Evolutionary conservation across 2,888 invertebrate genomes (phyloP), one percentile per base, ranked within the genome.

Genomic region (Eupithecia subfuscata): DNA sequence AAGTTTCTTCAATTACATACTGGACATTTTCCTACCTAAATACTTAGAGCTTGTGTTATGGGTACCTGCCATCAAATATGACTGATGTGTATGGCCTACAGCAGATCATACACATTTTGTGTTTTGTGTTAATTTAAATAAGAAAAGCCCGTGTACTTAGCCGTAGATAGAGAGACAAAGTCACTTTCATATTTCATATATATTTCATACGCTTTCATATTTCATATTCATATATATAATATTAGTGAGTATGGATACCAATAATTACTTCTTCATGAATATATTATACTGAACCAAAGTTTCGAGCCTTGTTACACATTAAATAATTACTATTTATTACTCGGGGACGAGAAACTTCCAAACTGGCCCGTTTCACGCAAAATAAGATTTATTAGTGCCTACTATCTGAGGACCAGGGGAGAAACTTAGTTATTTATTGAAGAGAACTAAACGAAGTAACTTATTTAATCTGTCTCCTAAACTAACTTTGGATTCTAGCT

Each of bases 301-400:
- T 56, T 22, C 56, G 11, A 56, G 22, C 22, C 56, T 56, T 22
- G 14, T 43, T 45, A 25, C 30, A 60, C 22, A 25, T 63, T 30
- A 34, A 18, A 14, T 64, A 64, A 64, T 64, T 18, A 18, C 18
- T 18, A 34, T 34, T 34, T 64, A 64, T 18, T 34, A 64, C 64
- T 60, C 3, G 9, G 30, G 16, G 34, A 34, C 9, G 30, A 22
- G 18, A 34, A 64, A 34, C 64, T 64, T 64, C 12, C 14, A 25
- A 60, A 60, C 34, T 34, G 64, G 64, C 14, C 12, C 6, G 63
- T 64, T 64, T 34, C 60, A 25, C 25, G 34, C 64, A 64, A 64
- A 64, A 64, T 64, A 64, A 64, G 34, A 64, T 64, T 34, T 64
- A 64, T 64, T 64, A 64, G 7, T 30, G 63, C 25, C 14, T 16